phyloP scores from a whole-genome alignment of 2,113 vertebrate genomes.

The Aramus guarauna region DNA sequence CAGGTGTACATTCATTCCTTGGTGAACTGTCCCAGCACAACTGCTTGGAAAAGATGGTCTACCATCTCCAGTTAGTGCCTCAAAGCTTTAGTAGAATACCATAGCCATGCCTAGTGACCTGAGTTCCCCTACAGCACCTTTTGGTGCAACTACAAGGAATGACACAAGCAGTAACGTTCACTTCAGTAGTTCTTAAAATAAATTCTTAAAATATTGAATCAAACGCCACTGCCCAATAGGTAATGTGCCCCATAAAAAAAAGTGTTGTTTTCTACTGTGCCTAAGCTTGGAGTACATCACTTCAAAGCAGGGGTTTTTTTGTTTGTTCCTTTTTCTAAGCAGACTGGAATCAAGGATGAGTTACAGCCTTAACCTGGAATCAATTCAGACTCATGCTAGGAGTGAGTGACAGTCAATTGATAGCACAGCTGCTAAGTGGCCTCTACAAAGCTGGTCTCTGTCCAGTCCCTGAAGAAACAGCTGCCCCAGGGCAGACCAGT shows the following conservation, averaged over 20 bases:
- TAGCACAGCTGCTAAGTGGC: not conserved
- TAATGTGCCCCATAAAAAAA: not conserved
- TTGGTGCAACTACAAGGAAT: not conserved
- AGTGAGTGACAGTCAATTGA: not conserved
- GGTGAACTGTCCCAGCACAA: not conserved
- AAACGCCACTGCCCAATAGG: fast-evolving
- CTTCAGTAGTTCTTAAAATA: not conserved
- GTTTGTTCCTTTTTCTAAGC: not conserved
- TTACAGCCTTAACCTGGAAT: not conserved
- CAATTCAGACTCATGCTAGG: not conserved
- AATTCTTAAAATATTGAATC: not conserved
- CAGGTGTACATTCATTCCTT: not conserved
- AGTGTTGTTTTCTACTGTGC: not conserved
- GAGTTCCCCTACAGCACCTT: not conserved
- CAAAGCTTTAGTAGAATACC: not conserved
- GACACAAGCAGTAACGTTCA: not conserved
- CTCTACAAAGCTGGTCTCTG: not conserved
- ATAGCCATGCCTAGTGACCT: not conserved
- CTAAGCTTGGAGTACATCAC: not conserved
- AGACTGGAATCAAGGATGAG: not conserved
- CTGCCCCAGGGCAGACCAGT: fast-evolving
- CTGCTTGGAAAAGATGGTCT: not conserved
- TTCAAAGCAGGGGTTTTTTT: not conserved
- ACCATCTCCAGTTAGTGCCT: not conserved
- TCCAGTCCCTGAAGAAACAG: not conserved